Base-by-base conservation (phyloP, 2,888 invertebrate genomes). In the Tryphoninae sp. region DNA sequence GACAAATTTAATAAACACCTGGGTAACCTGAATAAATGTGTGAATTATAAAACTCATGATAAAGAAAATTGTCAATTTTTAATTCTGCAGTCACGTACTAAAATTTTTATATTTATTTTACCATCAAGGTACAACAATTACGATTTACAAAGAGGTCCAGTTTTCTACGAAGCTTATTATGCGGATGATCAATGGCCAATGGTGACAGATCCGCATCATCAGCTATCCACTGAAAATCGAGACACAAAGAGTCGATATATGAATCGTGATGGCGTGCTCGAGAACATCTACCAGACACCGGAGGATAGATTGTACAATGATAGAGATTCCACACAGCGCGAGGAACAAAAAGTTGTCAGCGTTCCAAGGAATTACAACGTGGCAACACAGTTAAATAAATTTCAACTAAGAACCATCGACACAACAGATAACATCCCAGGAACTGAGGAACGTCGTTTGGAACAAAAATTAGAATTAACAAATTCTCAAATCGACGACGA, bases 101-200 rank as follows among this genome's bases (percentile, higher is more conserved):
- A 33, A 4, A 33, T 33, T 33, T 33, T 6, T 33, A 6, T 6
- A 33, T 6, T 33, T 33, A 33, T 33, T 33, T 33, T 33, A 7
- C 4, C 33, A 23, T 45, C 19, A 42, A 89, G 88, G 16, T 85
- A 86, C 75, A 83, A 84, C 11, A 84, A 86, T 67, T 89, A 88
- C 69, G 84, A 89, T 62, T 83, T 89, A 8, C 84, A 86, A 51
- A 85, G 84, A 23, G 87, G 89, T 3, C 90, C 90, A 0, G 88
- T 90, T 0, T 81, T 89, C 33, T 90, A 90, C 71, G 89, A 90
- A 67, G 90, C 89, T 0, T 90, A 90, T 67, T 90, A 90, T 67
- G 89, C 90, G 2, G 87, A 80, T 3, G 67, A 75, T 42, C 55
- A 42, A 65, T 65, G 69, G 73, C 59, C 62, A 23, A n/a, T 40